These are phyloP conservation scores for Tricholaema leucomelas DNA, from an alignment of 2,113 vertebrate genomes.

Conservation along the genomic window DNA sequence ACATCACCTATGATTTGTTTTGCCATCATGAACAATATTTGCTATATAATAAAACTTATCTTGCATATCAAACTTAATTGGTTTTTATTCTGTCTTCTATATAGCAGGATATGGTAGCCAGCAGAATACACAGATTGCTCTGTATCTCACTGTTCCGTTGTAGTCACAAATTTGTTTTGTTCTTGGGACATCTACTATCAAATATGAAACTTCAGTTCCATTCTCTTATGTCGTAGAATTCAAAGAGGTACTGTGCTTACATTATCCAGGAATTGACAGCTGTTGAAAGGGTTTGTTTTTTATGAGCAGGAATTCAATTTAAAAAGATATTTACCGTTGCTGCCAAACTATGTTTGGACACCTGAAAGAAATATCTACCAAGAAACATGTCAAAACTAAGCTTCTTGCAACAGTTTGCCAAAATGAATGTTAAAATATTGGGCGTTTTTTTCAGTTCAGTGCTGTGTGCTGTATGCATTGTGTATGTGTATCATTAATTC, in stretches of 20 bases:
- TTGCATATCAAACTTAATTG: not conserved
- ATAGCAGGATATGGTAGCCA: not conserved
- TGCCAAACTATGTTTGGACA: not conserved
- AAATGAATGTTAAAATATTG: not conserved
- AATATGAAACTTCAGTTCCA: not conserved
- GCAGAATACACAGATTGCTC: not conserved
- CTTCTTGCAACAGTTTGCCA: not conserved
- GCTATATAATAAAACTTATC: constrained; percentile 2
- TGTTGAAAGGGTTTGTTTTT: constrained; percentile 31
- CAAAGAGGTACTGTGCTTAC: not conserved
- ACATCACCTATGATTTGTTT: not conserved
- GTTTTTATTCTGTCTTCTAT: not conserved
- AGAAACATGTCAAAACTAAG: not conserved
- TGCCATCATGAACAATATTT: not conserved
- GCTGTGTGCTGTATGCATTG: not conserved
- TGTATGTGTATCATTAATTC: not conserved
- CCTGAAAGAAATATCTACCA: not conserved
- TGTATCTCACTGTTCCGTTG: not conserved
- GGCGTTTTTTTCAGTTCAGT: not conserved
- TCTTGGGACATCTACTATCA: not conserved
- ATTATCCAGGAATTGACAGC: not conserved
- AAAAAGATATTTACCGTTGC: not conserved
- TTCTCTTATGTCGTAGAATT: constrained; percentile 21
- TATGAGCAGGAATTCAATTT: not conserved
- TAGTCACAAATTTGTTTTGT: not conserved